Conservation (phyloP, 2,797 vertebrate species). For the Leptatherina wallacei region DNA sequence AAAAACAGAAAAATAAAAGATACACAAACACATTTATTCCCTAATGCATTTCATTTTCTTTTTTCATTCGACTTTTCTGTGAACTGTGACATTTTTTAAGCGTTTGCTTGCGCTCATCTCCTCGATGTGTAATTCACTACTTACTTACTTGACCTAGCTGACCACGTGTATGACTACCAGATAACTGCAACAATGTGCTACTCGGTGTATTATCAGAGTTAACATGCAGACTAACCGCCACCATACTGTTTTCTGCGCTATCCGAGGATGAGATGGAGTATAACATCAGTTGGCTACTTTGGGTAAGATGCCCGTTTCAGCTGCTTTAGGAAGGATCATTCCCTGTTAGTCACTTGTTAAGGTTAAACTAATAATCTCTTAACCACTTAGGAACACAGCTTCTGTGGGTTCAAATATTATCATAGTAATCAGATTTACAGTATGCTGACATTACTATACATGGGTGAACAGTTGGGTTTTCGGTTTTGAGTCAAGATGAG, state of each 20-base stretch:
- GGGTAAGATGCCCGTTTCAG: neutral
- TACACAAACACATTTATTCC: too few species aligned
- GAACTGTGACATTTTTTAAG: too few species aligned
- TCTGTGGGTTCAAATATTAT: slow-evolving; percentile 1
- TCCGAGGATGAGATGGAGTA: neutral
- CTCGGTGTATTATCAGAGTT: neutral
- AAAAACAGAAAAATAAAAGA: too few species aligned
- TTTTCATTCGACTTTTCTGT: too few species aligned
- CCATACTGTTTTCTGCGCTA: neutral
- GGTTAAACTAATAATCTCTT: neutral
- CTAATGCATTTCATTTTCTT: too few species aligned
- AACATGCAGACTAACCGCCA: neutral
- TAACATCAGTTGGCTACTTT: slow-evolving; percentile 1
- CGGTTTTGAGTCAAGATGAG: neutral
- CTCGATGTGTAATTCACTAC: too few species aligned
- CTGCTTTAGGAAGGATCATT: neutral
- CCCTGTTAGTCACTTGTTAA: neutral
- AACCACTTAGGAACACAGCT: neutral
- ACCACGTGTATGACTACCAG: neutral
- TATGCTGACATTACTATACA: neutral
- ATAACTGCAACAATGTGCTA: neutral
- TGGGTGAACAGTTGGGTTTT: neutral
- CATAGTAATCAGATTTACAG: neutral
- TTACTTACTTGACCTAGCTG: too few species aligned
- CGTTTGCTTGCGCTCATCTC: too few species aligned